Percentiles rank a stretch among this genome's conserved stretches.
Conservation (phyloP, 2,888 invertebrate species). For the Mellilla xanthometata region DNA sequence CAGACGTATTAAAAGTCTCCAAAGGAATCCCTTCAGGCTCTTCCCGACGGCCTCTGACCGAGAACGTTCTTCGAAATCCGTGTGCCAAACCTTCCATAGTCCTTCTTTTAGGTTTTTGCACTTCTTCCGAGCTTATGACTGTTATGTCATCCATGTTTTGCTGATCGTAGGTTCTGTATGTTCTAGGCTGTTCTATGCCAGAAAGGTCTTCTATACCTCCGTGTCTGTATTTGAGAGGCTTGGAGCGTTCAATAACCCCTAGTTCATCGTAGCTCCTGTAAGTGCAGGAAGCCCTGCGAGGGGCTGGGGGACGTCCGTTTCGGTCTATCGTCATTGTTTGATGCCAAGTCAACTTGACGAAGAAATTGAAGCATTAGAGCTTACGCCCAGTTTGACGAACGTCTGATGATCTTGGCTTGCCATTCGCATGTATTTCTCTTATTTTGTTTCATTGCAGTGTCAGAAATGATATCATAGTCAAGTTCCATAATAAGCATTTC, state of each 20-base stretch:
- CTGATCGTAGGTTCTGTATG: slow-evolving; percentile 52
- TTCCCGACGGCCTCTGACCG: slow-evolving; percentile 64
- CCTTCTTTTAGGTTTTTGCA: slow-evolving; percentile 62
- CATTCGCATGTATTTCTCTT: slow-evolving; percentile 12
- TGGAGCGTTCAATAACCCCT: slow-evolving; percentile 62
- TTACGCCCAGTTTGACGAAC: slow-evolving; percentile 27
- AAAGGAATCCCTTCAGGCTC: slow-evolving; percentile 67
- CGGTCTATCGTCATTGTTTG: slow-evolving; percentile 71
- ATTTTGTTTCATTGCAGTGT: neutral
- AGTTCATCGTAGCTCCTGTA: slow-evolving; percentile 78
- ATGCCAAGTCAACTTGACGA: slow-evolving; percentile 55
- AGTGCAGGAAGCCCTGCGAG: slow-evolving; percentile 67
- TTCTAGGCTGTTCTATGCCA: slow-evolving; percentile 57
- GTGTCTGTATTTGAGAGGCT: slow-evolving; percentile 65
- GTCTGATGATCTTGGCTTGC: slow-evolving; percentile 54
- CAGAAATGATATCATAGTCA: slow-evolving; percentile 21
- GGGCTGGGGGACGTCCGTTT: slow-evolving; percentile 70
- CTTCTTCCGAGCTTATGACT: slow-evolving; percentile 73
- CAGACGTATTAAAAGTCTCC: slow-evolving; percentile 65
- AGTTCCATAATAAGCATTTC: slow-evolving; percentile 22
- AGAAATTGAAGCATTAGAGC: slow-evolving; percentile 52
- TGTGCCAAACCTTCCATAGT: slow-evolving; percentile 72
- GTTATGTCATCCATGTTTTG: slow-evolving; percentile 72
- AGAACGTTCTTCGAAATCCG: slow-evolving; percentile 72
- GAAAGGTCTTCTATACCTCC: slow-evolving; percentile 71